These are phyloP conservation scores for Rhagoletis pomonella DNA, from an alignment of 1,140 invertebrate genomes.

Conservation along the genomic window DNA sequence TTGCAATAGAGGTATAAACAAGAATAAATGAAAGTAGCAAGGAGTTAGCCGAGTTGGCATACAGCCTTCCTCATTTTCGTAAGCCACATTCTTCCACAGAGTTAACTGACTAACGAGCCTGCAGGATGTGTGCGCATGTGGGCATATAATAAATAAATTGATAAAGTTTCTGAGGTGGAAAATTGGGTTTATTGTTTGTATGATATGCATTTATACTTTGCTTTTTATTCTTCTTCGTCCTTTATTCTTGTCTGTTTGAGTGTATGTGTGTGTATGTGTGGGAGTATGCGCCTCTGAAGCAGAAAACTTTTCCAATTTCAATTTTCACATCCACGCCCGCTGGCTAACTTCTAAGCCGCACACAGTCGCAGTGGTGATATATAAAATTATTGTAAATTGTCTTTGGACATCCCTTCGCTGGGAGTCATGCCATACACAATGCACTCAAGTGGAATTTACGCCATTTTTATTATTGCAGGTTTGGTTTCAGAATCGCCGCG, in stretches of 20 bases:
- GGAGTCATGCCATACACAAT: background rate
- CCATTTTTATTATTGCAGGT: constrained; percentile 78
- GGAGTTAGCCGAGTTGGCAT: background rate
- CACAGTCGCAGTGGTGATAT: background rate
- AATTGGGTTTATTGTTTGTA: constrained; percentile 69
- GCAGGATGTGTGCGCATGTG: constrained; percentile 47
- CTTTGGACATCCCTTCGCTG: constrained; percentile 14
- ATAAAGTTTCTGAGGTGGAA: constrained; percentile 73
- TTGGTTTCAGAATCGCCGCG: constrained; percentile 95
- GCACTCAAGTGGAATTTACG: constrained; percentile 4
- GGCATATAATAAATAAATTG: constrained; percentile 63
- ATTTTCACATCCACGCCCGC: constrained; percentile 40
- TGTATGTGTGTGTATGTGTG: background rate
- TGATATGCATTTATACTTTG: constrained; percentile 57
- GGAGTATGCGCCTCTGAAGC: background rate
- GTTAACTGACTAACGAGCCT: constrained; percentile 43
- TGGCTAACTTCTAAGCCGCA: constrained; percentile 5
- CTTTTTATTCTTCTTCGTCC: constrained; percentile 65
- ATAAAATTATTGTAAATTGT: constrained; percentile 51
- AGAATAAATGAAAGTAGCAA: background rate
- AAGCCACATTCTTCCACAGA: constrained; percentile 31
- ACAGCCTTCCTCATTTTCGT: no score
- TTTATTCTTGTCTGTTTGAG: background rate
- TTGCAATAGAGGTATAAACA: constrained; percentile 37
- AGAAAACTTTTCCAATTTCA: constrained; percentile 51